Evolutionary conservation across 2,113 vertebrate species (phyloP), one percentile per base, ranked within the genome.

Genomic region (Cyanocitta stelleri): DNA sequence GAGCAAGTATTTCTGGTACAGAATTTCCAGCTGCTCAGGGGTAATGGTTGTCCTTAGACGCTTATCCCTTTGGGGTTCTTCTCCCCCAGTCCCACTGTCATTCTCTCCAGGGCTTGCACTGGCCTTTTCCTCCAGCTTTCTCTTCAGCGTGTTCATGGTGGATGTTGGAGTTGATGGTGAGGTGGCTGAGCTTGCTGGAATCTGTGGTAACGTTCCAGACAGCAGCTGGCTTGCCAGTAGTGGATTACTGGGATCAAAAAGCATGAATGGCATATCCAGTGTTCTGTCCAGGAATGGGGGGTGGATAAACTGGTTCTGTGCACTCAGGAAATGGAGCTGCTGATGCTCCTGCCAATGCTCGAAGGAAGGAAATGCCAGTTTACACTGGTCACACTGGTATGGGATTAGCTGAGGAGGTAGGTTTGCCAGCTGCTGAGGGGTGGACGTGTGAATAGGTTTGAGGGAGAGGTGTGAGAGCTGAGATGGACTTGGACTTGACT

Each of bases 341-440:
- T 99, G 99, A 97, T 99, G 99, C 94, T 99, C 99, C 92, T 99
- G 99, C 99, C 99, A 99, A 96, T 99, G 99, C 95, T 99, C 99
- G 69, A 99, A 99, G 4, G 99, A 99, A 44, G 99, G 99, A 91
- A 99, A 99, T 6, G 98, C 99, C 95, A 99, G 97, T 93, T 99
- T 99, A 96, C 99, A 99, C 97, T 99, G 99, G 96, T 99, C 99
- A 94, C 99, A 99, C 98, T 99, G 99, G 98, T 99, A 99, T 1
- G 98, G 99, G 95, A 99, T 99, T 96, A 99, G 98, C 96, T 99
- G 99, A 92, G 99, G 99, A 96, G 99, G 98, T 98, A 99, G 95
- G 97, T 95, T 98, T 91, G 98, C 96, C 96, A 98, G 79, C 85
- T 98, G 98, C 73, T 99, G 99, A 92, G 99, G 98, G 64, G 98